Evolutionary conservation across 2,113 vertebrate genomes (phyloP), one percentile per base, ranked within the genome.

Genomic region (Natator depressus): DNA sequence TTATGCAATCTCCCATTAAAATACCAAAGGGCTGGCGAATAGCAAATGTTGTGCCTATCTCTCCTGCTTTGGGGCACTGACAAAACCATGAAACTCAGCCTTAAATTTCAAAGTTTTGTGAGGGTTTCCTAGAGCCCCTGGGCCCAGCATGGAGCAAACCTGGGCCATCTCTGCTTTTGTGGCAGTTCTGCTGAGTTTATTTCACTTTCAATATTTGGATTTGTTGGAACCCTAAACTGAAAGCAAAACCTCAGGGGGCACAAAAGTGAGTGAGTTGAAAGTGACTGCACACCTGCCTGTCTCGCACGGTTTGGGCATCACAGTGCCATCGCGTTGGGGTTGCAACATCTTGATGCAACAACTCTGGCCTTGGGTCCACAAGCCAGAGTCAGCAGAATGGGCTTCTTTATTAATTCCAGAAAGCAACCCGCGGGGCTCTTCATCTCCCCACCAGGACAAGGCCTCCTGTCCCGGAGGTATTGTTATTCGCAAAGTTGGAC

Each of bases 261-360:
- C 81, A 89, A 89, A 96, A 91, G 92, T 89, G 95, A 89, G 83
- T 79, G 92, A 97, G 96, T 93, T 93, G 95, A 97, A 96, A 97
- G 94, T 96, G 94, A 95, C 95, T 91, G 79, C 89, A 79, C 87
- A 97, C 96, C 94, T 94, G 91, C 89, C 85, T 59, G 57, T 87
- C 96, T 87, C 94, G 79, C 47, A 85, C 42, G 0, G 20, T 59
- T 83, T 94, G 93, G 95, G 92, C 96, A 88, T 92, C 82, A 96
- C 91, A 93, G 95, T 95, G 87, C 85, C 89, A 76, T 1, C 8
- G 42, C 88, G 17, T 54, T 91, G 19, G 25, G 35, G 65, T 0
- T 72, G 80, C 62, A 65, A 83, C 80, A 89, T 35, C 75, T 59
- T 35, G 54, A 87, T 86, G 35, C 57, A 79, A 47, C 50, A 29